Conservation (phyloP, 1,140 invertebrate genomes). For the Thaumetopoea pityocampa region DNA sequence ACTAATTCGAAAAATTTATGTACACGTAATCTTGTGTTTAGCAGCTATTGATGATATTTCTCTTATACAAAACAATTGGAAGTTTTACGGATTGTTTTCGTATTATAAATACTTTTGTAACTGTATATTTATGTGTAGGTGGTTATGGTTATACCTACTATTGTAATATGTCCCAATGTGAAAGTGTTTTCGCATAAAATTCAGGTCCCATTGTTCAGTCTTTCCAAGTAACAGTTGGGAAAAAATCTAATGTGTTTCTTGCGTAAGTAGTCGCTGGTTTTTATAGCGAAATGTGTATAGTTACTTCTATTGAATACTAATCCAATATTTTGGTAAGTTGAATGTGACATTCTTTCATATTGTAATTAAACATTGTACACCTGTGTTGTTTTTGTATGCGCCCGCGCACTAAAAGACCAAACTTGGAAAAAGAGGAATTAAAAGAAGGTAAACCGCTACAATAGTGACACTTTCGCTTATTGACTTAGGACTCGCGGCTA, state of each 20-base stretch:
- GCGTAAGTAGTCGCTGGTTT: slow-evolving; percentile 33
- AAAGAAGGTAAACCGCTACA: too few species aligned
- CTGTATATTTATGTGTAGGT: slow-evolving; percentile 73
- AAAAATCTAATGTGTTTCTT: slow-evolving; percentile 45
- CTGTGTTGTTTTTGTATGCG: too few species aligned
- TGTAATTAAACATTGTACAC: too few species aligned
- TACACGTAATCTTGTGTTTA: slow-evolving; percentile 15
- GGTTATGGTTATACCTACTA: slow-evolving; percentile 61
- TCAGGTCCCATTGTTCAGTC: slow-evolving; percentile 69
- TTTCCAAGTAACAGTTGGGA: slow-evolving; percentile 60
- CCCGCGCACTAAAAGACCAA: too few species aligned
- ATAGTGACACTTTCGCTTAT: too few species aligned
- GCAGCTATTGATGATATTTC: slow-evolving; percentile 9
- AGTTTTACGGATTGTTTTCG: slow-evolving; percentile 25
- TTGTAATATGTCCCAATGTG: slow-evolving; percentile 61
- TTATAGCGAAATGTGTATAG: slow-evolving; percentile 33
- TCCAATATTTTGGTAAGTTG: slow-evolving; percentile 15
- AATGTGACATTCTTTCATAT: slow-evolving; percentile 8
- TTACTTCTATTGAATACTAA: slow-evolving; percentile 5
- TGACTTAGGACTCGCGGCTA: too few species aligned
- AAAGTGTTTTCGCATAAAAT: slow-evolving; percentile 74
- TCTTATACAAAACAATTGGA: slow-evolving; percentile 5
- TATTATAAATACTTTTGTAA: slow-evolving; percentile 49
- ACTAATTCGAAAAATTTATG: slow-evolving; percentile 26
- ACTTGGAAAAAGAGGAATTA: too few species aligned